Percentiles rank a stretch among this genome's conserved stretches.
Evolutionary conservation across 2,113 vertebrate genomes (phyloP).

Genomic region (Zapus hudsonius): DNA sequence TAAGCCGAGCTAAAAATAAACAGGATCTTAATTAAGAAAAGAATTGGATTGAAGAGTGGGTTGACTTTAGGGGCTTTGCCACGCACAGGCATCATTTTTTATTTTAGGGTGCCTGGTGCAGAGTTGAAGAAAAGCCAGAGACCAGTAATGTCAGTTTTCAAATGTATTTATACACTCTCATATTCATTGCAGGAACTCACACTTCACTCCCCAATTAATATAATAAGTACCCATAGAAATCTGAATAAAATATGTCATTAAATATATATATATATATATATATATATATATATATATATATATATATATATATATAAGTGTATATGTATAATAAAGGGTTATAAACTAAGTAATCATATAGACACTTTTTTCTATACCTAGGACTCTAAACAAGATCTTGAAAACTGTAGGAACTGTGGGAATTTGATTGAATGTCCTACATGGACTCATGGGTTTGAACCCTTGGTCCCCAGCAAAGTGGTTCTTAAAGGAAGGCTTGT

Average conservation of each 20-base stretch:
- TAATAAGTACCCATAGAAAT: background rate
- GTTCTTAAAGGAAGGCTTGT: too few species aligned
- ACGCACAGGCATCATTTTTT: background rate
- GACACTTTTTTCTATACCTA: background rate
- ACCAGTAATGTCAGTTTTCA: background rate
- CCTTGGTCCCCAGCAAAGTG: too few species aligned
- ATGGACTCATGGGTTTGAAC: too few species aligned
- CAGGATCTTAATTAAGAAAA: background rate
- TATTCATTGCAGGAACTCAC: background rate
- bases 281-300: background rate
- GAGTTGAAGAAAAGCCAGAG: background rate
- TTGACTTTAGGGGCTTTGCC: background rate
- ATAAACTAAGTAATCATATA: background rate
- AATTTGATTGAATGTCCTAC: too few species aligned
- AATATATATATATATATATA: background rate
- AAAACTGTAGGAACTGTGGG: background rate
- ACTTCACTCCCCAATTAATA: background rate
- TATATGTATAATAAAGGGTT: background rate
- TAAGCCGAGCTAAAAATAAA: background rate
- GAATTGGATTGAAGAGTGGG: background rate
- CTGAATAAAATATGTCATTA: background rate
- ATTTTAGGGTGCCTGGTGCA: background rate
- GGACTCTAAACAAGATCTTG: background rate
- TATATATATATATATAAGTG: background rate
- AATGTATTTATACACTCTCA: background rate